Evolutionary conservation across 1,140 invertebrate genomes (phyloP), one percentile per base, ranked within the genome.

Genomic region (Pteromalus puparum): DNA sequence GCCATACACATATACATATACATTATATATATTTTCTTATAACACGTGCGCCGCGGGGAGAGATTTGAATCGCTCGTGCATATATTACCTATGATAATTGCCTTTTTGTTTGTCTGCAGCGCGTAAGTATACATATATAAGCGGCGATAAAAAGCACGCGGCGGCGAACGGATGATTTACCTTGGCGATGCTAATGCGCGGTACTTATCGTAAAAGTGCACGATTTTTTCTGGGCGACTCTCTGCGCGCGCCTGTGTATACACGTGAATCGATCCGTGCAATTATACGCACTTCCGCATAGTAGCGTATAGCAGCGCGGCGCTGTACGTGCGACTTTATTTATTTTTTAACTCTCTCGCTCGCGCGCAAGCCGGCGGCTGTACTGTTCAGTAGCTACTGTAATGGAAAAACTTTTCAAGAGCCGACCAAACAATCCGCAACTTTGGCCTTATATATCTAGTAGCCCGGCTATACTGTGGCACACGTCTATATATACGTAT

Each of bases 331-430:
- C 53, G 53, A n/a, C 53, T 61, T 61, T 61, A 61, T 61, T 61
- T 61, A 61, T 61, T 61, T n/a, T 70, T 80, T 38, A 46, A 26
- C 61, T 70, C 65, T 68, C 15, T 12, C 21, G 18, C 65, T 70
- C n/a, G 1, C 10, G n/a, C 13, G 18, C 1, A 4, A 28, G 21
- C 6, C 46, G 46, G 13, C 46, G 13, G 53, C 48, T 5, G 13
- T 13, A 10, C 13, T 12, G 9, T 61, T n/a, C 53, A 61, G 48
- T 18, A 12, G 38, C 38, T 42, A 61, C 18, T 61, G 53, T 61
- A 61, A 61, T 61, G 53, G 53, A 61, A 61, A 61, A 61, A 61
- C 18, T 61, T 61, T 61, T 61, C 53, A 61, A 61, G 53, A 61
- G 53, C 53, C 53, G 53, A 18, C 53, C 53, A 61, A 61, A 61